A percentile compares a stretch with the other conserved stretches of the same genome.
Conservation (phyloP, 2,113 vertebrate species). For the Indri indri region DNA sequence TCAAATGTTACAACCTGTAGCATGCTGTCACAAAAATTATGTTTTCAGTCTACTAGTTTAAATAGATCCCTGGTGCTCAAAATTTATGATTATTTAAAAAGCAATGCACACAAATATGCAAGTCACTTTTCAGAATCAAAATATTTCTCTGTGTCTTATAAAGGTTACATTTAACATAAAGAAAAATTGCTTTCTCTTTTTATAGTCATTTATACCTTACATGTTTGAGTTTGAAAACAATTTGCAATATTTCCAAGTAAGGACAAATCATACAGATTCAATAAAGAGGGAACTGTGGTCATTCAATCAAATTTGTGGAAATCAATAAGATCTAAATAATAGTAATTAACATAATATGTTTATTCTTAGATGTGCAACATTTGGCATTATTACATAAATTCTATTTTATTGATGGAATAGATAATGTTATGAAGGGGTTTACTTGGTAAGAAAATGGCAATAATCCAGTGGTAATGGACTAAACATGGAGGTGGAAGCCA, state of each 20-base stretch:
- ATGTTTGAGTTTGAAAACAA: background rate
- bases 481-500: background rate
- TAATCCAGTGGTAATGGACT: background rate
- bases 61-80: background rate
- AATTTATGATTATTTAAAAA: background rate
- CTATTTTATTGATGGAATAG: conserved; percentile 2
- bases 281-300: background rate
- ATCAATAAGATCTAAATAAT: background rate
- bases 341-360: background rate
- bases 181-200: background rate
- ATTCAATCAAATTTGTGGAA: background rate
- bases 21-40: background rate
- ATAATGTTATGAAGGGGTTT: background rate
- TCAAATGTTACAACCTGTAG: background rate
- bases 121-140: background rate
- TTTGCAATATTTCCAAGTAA: background rate
- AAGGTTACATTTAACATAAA: background rate
- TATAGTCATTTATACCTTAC: background rate
- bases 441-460: background rate
- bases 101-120: background rate
- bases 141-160: conserved; percentile 1
- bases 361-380: background rate
- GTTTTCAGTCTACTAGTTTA: background rate
- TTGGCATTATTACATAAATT: background rate
- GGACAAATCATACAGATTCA: background rate